phyloP scores from a whole-genome alignment of 2,797 vertebrate genomes.

The Oreortyx pictus region DNA sequence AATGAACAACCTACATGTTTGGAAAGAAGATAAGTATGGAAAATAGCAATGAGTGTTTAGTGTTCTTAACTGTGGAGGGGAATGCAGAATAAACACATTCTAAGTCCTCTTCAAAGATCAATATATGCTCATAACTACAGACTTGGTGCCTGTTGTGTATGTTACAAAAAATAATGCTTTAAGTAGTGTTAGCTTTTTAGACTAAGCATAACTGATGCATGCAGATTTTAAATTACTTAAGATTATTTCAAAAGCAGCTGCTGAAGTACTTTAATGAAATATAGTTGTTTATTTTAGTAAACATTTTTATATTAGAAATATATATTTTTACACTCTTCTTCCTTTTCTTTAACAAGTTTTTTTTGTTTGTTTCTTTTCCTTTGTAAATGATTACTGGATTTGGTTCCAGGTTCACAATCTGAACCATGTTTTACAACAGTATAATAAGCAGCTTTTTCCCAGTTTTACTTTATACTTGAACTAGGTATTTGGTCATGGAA shows the following conservation, averaged over 20 bases:
- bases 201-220: background rate
- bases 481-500: constrained; percentile 96
- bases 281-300: background rate
- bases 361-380: background rate
- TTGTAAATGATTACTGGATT: background rate
- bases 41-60: background rate
- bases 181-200: background rate
- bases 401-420: background rate
- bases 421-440: background rate
- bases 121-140: background rate
- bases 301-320: background rate
- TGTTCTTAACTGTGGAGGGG: background rate
- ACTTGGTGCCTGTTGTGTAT: background rate
- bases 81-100: background rate
- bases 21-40: background rate
- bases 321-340: background rate
- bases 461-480: background rate
- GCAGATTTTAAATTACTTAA: background rate
- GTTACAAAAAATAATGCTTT: background rate
- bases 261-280: background rate
- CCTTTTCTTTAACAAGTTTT: background rate
- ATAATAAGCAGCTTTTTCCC: background rate
- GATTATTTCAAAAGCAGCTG: background rate
- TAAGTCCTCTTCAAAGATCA: background rate
- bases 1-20: background rate